Evolutionary conservation across 2,797 vertebrate genomes (phyloP).

Genomic region (Leuciscus waleckii): DNA sequence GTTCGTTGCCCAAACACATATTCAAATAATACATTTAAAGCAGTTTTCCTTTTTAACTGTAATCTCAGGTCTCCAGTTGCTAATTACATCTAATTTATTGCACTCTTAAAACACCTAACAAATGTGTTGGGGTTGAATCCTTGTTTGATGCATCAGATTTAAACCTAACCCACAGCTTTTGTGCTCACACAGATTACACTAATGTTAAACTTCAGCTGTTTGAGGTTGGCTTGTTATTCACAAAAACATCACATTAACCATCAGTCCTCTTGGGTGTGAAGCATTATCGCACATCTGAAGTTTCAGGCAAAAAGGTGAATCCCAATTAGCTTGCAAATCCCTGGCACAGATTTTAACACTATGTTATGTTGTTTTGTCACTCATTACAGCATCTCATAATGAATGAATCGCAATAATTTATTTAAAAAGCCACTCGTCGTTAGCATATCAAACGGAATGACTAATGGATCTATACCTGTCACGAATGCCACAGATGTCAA

Average conservation of each 20-base stretch:
- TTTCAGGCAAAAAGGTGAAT: slow-evolving; percentile 23
- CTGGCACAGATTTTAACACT: neutral
- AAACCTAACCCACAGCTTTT: slow-evolving; percentile 25
- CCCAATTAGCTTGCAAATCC: slow-evolving; percentile 37
- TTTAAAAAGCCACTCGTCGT: slow-evolving; percentile 15
- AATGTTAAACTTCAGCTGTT: neutral
- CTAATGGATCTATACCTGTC: slow-evolving; percentile 80
- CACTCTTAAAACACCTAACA: slow-evolving; percentile 9
- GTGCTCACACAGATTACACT: neutral
- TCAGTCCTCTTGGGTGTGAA: slow-evolving; percentile 29
- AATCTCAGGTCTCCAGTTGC: neutral
- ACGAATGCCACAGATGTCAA: slow-evolving; percentile 87
- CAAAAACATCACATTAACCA: slow-evolving; percentile 1
- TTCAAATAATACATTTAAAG: slow-evolving; percentile 28
- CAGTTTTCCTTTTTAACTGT: slow-evolving; percentile 20
- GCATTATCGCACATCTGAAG: slow-evolving; percentile 27
- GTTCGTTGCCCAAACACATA: neutral
- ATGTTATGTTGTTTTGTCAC: neutral
- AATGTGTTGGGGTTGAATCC: slow-evolving; percentile 7
- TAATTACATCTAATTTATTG: slow-evolving; percentile 37
- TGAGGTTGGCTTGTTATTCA: slow-evolving; percentile 23
- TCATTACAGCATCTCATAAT: slow-evolving; percentile 24
- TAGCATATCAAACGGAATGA: slow-evolving; percentile 35
- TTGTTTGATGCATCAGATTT: neutral
- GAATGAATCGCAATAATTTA: slow-evolving; percentile 13